Evolutionary conservation across 2,113 vertebrate genomes (phyloP), one percentile per base, ranked within the genome.

Genomic region (Nanorana parkeri): DNA sequence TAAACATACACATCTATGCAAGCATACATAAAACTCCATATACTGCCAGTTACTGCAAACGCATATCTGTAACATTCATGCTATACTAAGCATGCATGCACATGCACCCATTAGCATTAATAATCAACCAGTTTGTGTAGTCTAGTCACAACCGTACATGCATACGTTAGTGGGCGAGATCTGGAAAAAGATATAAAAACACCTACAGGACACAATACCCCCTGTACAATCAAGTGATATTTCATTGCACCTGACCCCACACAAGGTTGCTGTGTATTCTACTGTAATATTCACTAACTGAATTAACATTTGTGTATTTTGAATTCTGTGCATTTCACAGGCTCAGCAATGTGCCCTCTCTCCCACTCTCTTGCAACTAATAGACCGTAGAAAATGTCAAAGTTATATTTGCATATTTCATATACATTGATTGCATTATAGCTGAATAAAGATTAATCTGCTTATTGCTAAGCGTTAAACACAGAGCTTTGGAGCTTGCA

Each of bases 371-470:
- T 20, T 60, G 16, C 19, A 67, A 51, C 76, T 66, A 66, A 66
- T 47, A 67, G 26, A 68, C 24, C 24, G n/a, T 36, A 55, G 47
- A 20, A 29, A 56, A 32, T 67, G 29, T 78, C 61, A 67, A 17
- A 54, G n/a, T 67, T 29, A 67, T 20, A 41, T 79, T 78, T 69
- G 65, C 77, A 79, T 68, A 79, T 69, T 79, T 79, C 54, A 61
- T 47, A 79, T 79, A 78, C 77, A 78, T 78, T 78, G 77, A 78
- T 78, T 78, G 64, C 64, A 68, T 79, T 79, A 79, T 24, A 79
- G 54, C n/a, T 60, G 54, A 69, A 54, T 69, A 79, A 47, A 68
- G n/a, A 79, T 79, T 68, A 26, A 79, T 79, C 24, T 68, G 54
- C 63, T 55, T 26, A 54, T 67, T 55, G 63, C 47, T 78, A 29